Conservation (phyloP, 1,140 invertebrate species). For the Platyscapa corneri region DNA sequence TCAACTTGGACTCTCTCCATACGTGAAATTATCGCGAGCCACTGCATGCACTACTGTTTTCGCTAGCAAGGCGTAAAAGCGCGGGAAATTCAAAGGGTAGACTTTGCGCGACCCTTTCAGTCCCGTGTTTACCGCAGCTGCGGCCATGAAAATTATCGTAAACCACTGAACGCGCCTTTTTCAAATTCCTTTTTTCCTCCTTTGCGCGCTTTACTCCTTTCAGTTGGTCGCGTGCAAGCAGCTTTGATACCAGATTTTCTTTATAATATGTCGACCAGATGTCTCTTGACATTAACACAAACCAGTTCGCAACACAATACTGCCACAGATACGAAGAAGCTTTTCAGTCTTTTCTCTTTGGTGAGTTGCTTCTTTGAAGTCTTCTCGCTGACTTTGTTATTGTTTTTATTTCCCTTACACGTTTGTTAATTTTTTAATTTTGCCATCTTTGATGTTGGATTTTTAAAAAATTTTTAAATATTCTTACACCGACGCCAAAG, state of each 20-base stretch:
- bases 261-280: not conserved
- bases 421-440: not conserved
- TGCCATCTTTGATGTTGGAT: not conserved
- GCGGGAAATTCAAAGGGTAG: slow-evolving; percentile 15
- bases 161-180: not conserved
- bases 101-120: not conserved
- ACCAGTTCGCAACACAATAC: not conserved
- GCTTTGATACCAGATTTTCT: slow-evolving; percentile 1
- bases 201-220: not conserved
- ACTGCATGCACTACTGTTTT: not conserved
- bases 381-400: not conserved
- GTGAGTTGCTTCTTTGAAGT: not conserved
- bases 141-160: slow-evolving; percentile 20
- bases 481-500: too few relatives aligned
- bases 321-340: not conserved
- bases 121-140: not conserved
- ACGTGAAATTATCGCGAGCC: not conserved
- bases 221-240: not conserved
- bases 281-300: not conserved
- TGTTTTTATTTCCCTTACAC: not conserved
- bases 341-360: not conserved
- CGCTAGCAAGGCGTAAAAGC: not conserved
- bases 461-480: too few relatives aligned
- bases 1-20: not conserved
- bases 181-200: not conserved